Percentiles rank a stretch among this genome's conserved stretches.
phyloP scores from a whole-genome alignment of 2,888 invertebrate genomes.

The Ypsolopha scabrella region DNA sequence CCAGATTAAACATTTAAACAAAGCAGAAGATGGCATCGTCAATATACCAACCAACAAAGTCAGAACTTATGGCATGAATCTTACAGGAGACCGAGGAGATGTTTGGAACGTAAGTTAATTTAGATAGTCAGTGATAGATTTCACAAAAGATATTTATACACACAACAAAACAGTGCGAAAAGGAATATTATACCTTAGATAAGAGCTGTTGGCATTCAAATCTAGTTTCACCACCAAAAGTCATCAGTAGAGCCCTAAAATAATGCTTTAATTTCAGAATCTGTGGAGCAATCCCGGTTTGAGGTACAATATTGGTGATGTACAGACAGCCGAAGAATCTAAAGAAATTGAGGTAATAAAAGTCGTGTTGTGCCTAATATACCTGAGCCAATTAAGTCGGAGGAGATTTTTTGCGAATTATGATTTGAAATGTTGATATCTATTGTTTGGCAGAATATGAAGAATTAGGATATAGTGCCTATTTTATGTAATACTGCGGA shows the following conservation, averaged over 20 bases:
- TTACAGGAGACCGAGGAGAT: constrained; percentile 15
- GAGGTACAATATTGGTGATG: background rate
- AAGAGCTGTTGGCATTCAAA: too few relatives aligned
- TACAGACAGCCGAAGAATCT: background rate
- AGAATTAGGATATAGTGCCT: too few relatives aligned
- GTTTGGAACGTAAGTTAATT: constrained; percentile 31
- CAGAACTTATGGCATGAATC: constrained; percentile 19
- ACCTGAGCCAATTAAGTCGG: background rate
- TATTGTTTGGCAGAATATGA: background rate
- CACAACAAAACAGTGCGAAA: background rate
- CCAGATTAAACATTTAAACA: background rate
- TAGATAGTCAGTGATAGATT: background rate
- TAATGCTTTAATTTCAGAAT: background rate
- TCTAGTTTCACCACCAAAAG: too few relatives aligned
- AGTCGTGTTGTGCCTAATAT: background rate
- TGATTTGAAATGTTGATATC: background rate
- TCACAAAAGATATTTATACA: too few relatives aligned
- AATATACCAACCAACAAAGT: background rate
- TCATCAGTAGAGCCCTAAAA: too few relatives aligned
- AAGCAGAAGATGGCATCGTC: background rate
- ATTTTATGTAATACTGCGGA: too few relatives aligned
- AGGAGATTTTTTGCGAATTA: too few relatives aligned
- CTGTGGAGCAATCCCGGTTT: background rate
- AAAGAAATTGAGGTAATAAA: background rate
- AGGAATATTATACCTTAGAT: too few relatives aligned